These are phyloP conservation scores for Achroia grisella DNA, from an alignment of 1,140 invertebrate genomes.

Conservation along the genomic window DNA sequence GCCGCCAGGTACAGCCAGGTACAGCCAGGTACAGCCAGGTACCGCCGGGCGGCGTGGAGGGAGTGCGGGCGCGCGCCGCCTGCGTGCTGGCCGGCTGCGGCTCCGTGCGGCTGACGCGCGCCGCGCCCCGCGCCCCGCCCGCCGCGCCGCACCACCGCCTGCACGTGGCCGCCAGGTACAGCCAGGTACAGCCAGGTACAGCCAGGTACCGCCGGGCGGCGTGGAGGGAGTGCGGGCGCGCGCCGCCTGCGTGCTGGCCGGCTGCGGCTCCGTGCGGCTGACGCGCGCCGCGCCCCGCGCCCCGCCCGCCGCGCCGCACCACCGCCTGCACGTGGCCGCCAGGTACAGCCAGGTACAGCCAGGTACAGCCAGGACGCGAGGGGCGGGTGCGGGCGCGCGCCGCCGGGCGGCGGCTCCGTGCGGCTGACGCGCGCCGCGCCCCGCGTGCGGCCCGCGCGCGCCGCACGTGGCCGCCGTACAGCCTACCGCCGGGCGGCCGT, in stretches of 20 bases:
- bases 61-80: conserved; percentile 72
- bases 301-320: conserved; percentile 78
- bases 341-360: too few species aligned
- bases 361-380: conserved; percentile 62
- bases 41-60: conserved; percentile 71
- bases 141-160: conserved; percentile 80
- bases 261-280: conserved; percentile 82
- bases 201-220: too few species aligned
- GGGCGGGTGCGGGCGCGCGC: conserved; percentile 75
- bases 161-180: conserved; percentile 70
- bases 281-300: conserved; percentile 72
- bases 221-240: too few species aligned
- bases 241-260: conserved; percentile 76
- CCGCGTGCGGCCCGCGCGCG: conserved; percentile 78
- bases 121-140: conserved; percentile 76
- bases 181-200: too few species aligned
- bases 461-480: conserved; percentile 77
- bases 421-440: conserved; percentile 74
- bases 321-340: conserved; percentile 79
- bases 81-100: conserved; percentile 85
- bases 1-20: conserved; percentile 45
- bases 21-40: too few species aligned
- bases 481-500: too few species aligned
- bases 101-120: conserved; percentile 76
- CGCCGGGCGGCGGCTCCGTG: conserved; percentile 82